Conservation (phyloP, 2,797 vertebrate species). For the Iguana delicatissima region DNA sequence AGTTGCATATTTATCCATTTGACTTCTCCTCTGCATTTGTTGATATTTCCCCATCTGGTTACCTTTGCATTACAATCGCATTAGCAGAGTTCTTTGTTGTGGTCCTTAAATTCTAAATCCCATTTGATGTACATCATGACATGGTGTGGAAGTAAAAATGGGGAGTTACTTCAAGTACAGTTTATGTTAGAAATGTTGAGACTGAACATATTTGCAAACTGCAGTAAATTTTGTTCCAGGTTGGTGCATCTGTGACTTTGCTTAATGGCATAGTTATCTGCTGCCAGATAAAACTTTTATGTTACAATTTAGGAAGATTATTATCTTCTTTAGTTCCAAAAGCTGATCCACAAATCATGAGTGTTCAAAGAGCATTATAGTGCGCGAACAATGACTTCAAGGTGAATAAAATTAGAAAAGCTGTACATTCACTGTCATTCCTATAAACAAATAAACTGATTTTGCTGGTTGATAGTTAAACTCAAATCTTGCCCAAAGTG, state of each 20-base stretch:
- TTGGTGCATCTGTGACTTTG: neutral
- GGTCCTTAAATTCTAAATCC: neutral
- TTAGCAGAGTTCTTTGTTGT: neutral
- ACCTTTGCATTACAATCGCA: constrained; percentile 34
- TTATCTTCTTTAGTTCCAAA: neutral
- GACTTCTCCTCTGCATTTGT: neutral
- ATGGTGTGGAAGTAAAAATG: neutral
- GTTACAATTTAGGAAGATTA: neutral
- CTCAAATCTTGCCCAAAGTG: neutral
- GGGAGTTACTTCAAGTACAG: neutral
- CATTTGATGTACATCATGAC: neutral
- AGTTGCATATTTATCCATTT: neutral
- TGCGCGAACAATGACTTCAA: neutral
- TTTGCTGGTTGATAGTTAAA: neutral
- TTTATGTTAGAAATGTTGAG: neutral
- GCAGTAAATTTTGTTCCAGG: neutral
- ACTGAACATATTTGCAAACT: neutral
- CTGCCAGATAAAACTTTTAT: neutral
- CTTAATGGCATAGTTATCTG: neutral
- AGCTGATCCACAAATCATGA: neutral
- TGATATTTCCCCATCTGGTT: constrained; percentile 8
- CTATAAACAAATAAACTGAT: neutral
- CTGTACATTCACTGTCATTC: no score
- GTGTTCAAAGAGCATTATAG: neutral
- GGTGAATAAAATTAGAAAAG: no score